Evolutionary conservation across 2,113 vertebrate species (phyloP).

Genomic region (Anas platyrhynchos): DNA sequence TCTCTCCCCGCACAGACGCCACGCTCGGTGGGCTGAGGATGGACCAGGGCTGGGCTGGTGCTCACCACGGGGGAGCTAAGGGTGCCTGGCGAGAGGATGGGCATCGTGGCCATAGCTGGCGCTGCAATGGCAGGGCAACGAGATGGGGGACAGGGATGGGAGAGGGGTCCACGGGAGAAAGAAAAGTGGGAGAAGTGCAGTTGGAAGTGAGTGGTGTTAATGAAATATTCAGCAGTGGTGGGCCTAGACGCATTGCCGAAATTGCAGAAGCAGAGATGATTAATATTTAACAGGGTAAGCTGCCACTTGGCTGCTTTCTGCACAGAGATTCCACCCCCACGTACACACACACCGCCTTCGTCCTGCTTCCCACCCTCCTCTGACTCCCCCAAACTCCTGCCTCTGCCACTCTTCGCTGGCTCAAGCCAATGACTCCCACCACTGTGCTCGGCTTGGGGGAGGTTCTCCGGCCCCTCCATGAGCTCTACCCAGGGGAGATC

Average conservation of each 20-base stretch:
- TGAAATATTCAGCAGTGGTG: constrained; percentile 82
- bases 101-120: fast-evolving
- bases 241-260: constrained; percentile 75
- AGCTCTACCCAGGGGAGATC: background rate
- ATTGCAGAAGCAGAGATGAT: constrained; percentile 78
- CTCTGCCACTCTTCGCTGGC: background rate
- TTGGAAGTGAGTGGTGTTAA: constrained; percentile 74
- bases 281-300: constrained; percentile 79
- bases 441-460: background rate
- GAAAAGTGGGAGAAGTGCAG: constrained; percentile 68
- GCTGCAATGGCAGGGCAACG: background rate
- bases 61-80: fast-evolving
- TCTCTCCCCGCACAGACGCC: background rate
- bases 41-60: background rate
- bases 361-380: constrained; percentile 18
- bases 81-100: background rate
- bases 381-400: background rate
- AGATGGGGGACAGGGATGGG: background rate
- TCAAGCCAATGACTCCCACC: background rate
- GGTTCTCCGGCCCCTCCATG: background rate
- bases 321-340: constrained; percentile 57
- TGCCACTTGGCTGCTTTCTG: constrained; percentile 78
- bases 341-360: background rate
- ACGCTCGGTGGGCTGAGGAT: fast-evolving
- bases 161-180: constrained; percentile 9